Conservation (phyloP, 2,113 vertebrate species). For the Bujurquina vittata region DNA sequence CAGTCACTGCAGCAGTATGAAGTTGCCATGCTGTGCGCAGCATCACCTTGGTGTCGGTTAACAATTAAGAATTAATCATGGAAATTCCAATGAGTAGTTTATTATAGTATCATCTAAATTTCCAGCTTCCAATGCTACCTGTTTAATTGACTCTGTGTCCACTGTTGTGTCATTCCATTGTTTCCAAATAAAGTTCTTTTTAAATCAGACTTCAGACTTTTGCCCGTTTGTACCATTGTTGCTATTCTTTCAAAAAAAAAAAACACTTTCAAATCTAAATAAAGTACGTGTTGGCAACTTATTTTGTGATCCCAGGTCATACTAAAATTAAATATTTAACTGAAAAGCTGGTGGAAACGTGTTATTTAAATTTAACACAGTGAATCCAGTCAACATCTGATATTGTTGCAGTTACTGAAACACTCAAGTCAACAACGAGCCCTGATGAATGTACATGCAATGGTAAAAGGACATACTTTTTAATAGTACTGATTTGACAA, state of each 20-base stretch:
- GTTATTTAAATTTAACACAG: not conserved
- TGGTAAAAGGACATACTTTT: not conserved
- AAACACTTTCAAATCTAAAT: not conserved
- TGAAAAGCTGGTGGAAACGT: not conserved
- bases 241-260: not conserved
- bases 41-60: not conserved
- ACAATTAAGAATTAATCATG: slow-evolving; percentile 12
- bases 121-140: slow-evolving; percentile 5
- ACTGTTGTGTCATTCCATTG: slow-evolving; percentile 67
- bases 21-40: slow-evolving; percentile 23
- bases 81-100: slow-evolving; percentile 37
- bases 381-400: too few species aligned
- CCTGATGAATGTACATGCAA: not conserved
- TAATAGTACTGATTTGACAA: slow-evolving; percentile 5
- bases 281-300: not conserved
- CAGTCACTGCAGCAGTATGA: slow-evolving; percentile 43
- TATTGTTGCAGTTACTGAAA: not conserved
- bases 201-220: slow-evolving; percentile 14
- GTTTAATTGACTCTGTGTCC: slow-evolving; percentile 18
- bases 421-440: not conserved
- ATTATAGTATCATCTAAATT: not conserved
- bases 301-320: not conserved
- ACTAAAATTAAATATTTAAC: not conserved
- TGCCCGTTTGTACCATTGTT: not conserved
- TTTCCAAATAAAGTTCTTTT: slow-evolving; percentile 65